These are phyloP conservation scores for Danio rerio DNA, from an alignment of 2,113 vertebrate species.

Conservation along the genomic window DNA sequence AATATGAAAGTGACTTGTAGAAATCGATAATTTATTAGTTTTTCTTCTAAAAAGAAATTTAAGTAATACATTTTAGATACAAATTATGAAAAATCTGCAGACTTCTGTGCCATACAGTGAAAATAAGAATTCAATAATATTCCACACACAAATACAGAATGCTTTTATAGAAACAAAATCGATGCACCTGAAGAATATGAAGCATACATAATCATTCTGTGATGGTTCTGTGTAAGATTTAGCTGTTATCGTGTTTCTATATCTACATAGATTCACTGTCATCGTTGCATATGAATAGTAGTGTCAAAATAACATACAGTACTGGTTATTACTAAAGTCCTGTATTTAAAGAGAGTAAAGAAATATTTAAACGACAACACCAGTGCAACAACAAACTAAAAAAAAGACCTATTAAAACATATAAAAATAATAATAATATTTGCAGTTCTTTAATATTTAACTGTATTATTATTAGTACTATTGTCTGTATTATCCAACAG, in stretches of 20 bases:
- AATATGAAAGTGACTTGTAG: neutral
- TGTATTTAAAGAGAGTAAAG: neutral
- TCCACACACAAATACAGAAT: neutral
- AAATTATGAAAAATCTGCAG: neutral
- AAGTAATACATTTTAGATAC: neutral
- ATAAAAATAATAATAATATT: neutral
- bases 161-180: neutral
- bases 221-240: neutral
- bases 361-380: neutral
- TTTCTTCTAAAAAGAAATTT: too few species aligned
- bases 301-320: neutral
- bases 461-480: neutral
- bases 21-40: neutral
- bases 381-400: slow-evolving; percentile 23
- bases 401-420: neutral
- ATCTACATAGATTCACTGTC: neutral
- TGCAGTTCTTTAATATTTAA: neutral
- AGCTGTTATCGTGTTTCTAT: neutral
- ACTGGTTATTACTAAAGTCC: neutral
- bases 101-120: neutral
- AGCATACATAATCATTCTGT: neutral
- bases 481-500: too few species aligned
- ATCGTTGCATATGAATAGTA: neutral
- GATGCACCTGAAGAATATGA: neutral
- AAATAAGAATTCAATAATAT: neutral